A percentile compares a stretch with the other conserved stretches of the same genome.
Conservation (phyloP, 2,113 vertebrate genomes). For the Canis aureus region DNA sequence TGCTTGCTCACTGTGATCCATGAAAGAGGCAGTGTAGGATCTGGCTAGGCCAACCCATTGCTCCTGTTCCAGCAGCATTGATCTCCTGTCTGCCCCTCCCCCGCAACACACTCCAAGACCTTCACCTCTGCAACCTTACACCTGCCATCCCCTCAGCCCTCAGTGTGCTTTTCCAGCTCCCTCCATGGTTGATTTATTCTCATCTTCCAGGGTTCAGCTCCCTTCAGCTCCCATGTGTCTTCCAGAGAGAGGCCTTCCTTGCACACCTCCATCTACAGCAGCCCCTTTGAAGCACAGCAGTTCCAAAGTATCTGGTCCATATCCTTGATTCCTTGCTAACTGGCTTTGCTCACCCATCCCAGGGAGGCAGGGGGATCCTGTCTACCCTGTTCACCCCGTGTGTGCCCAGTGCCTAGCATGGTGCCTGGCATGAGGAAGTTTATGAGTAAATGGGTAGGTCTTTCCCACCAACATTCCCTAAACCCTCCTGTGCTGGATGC, state of each 20-base stretch:
- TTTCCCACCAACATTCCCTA: not conserved
- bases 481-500: not conserved
- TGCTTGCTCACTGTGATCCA: not conserved
- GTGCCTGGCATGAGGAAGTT: not conserved
- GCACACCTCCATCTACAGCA: not conserved
- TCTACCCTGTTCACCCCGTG: not conserved
- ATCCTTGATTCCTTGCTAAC: not conserved
- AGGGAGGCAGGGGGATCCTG: not conserved
- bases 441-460: constrained; percentile 10
- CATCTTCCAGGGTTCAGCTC: not conserved
- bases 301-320: not conserved
- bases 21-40: not conserved
- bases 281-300: not conserved
- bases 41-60: not conserved
- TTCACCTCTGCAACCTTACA: not conserved
- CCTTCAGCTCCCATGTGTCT: not conserved
- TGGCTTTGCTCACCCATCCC: not conserved
- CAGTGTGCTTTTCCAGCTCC: not conserved
- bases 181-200: not conserved
- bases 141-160: not conserved
- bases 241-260: not conserved
- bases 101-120: not conserved
- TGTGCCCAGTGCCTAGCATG: not conserved
- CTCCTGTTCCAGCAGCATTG: not conserved
- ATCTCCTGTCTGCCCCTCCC: not conserved